Conservation (phyloP, 1,140 invertebrate species). For the Drosophila suzukii region DNA sequence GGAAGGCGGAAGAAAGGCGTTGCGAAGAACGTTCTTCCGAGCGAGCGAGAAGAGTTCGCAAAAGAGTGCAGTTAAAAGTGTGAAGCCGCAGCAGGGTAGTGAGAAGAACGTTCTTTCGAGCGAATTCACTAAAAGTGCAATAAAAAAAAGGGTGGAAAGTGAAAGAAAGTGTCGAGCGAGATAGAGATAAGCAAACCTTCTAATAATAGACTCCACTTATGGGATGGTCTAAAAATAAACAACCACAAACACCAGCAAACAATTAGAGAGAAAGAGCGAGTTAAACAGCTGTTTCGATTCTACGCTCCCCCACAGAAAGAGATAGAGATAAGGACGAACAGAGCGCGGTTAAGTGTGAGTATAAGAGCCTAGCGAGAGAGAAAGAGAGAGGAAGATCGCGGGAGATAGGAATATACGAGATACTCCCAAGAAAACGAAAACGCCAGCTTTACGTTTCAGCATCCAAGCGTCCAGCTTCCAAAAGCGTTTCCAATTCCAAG, state of each 20-base stretch:
- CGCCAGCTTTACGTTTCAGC: conserved; percentile 47
- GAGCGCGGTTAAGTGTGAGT: conserved; percentile 13
- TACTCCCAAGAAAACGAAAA: conserved; percentile 23
- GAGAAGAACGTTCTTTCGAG: not conserved
- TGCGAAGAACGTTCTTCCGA: not conserved
- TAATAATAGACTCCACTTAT: conserved; percentile 64
- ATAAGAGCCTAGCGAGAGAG: conserved; percentile 5
- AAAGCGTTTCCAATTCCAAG: conserved; percentile 76
- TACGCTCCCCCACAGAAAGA: conserved; percentile 7
- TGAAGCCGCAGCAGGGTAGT: not conserved
- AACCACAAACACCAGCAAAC: conserved; percentile 65
- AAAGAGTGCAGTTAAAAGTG: not conserved
- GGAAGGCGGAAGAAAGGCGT: not conserved
- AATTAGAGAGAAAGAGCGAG: conserved; percentile 18
- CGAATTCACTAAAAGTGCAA: conserved; percentile 3
- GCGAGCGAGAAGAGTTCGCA: conserved; percentile 11
- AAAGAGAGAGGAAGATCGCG: conserved; percentile 22
- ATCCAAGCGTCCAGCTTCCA: conserved; percentile 51
- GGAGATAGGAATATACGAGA: conserved; percentile 17
- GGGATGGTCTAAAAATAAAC: conserved; percentile 67
- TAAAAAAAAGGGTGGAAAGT: not conserved
- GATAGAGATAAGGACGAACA: conserved; percentile 20
- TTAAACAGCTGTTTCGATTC: not conserved
- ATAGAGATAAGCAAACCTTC: conserved; percentile 18
- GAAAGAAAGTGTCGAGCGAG: conserved; percentile 8